Conservation (phyloP, 2,797 vertebrate species). For the Neosilurus mollespiculum region DNA sequence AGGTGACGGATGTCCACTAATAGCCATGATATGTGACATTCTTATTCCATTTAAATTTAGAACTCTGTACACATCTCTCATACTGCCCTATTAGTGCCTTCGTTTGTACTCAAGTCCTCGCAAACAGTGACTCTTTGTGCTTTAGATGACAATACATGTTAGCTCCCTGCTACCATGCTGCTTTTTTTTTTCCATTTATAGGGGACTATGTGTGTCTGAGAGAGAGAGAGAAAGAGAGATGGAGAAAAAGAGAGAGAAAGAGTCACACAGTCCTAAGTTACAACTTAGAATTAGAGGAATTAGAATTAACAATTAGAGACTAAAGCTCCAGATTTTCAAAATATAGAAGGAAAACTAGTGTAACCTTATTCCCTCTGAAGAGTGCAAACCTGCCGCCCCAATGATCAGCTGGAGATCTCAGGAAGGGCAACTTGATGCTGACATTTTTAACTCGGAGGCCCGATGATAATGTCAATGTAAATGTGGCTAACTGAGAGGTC, state of each 20-base stretch:
- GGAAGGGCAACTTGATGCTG: background rate
- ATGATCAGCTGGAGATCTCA: background rate
- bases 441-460: constrained; percentile 13
- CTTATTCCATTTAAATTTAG: background rate
- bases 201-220: background rate
- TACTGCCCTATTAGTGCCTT: background rate
- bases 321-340: background rate
- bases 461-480: constrained; percentile 11
- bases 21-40: background rate
- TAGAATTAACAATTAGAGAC: background rate
- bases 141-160: constrained; percentile 68
- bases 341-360: background rate
- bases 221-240: background rate
- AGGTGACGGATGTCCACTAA: too few species aligned
- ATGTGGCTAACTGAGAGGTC: background rate
- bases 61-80: background rate
- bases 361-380: constrained; percentile 5
- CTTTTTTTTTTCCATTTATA: constrained; percentile 28
- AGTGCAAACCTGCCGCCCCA: background rate
- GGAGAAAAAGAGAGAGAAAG: background rate
- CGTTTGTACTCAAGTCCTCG: background rate
- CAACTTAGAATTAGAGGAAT: background rate
- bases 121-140: constrained; percentile 34
- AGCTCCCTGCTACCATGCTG: constrained; percentile 61
- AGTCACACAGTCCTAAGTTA: too few species aligned